Base-by-base conservation (phyloP, 2,113 vertebrate genomes). In the Sapajus apella region DNA sequence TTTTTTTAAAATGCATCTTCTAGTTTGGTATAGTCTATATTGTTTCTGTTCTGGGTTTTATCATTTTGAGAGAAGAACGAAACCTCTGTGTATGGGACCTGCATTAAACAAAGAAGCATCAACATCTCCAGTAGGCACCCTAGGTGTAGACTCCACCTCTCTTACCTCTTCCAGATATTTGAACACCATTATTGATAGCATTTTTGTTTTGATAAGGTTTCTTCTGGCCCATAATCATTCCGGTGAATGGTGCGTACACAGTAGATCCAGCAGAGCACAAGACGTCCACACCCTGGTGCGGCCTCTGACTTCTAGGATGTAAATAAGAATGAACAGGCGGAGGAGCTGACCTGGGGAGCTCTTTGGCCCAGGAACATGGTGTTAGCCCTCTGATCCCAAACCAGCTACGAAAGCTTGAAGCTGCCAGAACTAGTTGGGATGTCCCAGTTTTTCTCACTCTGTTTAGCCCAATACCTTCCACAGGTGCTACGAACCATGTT, bases 181-280 rank as follows among this genome's bases (percentile, higher is more conserved):
- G 96, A 32, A 99, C 87, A 25, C 99, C 99, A 35, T 99, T 95
- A 23, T 99, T 98, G 89, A 99, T 98, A 85, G 97, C 96, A 11
- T 98, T 98, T 21, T 98, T 98, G 0, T 97, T 97, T 2, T 87
- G 92, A 68, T 98, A 99, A 58, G 99, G 96, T 55, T 96, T 98
- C 2, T 98, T 25, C 16, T 98, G 98, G 40, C 99, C 97, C 0
- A 97, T 81, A 68, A 99, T 96, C n/a, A 47, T 83, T 2, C 99
- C 99, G 0, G 98, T 98, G 92, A 99, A 99, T 23, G 99, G 99
- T 10, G 99, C 99, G 0, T 97, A 98, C 70, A 99, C 98, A 0
- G 97, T 98, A 0, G 98, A 96, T 25, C 99, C 99, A 1, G 99
- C 99, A 0, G 96, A 9, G 16, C 99, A 99, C 84, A 98, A 96